Base-by-base conservation (phyloP, 2,797 vertebrate genomes). In the Coccyzus lansbergi region DNA sequence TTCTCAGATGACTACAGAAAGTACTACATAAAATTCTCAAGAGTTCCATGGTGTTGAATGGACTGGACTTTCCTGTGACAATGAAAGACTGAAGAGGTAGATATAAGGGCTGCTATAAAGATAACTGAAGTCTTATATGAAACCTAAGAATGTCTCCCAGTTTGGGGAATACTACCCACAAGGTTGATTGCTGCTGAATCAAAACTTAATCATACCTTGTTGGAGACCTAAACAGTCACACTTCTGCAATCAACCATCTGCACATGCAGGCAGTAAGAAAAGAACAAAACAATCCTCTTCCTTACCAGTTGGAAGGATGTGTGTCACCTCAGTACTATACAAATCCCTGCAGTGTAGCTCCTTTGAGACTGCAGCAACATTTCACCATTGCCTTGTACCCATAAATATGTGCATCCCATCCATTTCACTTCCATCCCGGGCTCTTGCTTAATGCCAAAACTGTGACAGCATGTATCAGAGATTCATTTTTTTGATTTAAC, bases 241-340 rank as follows among this genome's bases (percentile, higher is more conserved):
- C 17, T 48, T 16, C 40, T 70, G 20, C 38, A 46, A 59, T 79
- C 46, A 65, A 20, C 28, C 56, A n/a, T 8, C 20, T 7, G 2
- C 20, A 4, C 15, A 8, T 22, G 53, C 12, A 21, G 42, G 9
- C 19, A 36, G 53, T 33, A 68, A n/a, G 36, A 24, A 58, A 40
- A 11, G 40, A 87, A 10, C 6, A 71, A 63, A 74, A 21, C 16
- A 29, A 20, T 15, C 26, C 9, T 56, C 15, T 20, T 63, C 26
- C 33, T 75, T 10, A 29, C 15, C 51, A 67, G 36, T 26, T 33
- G 15, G 19, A 42, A 26, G 36, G 24, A 29, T 0, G 0, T 0
- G 10, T 33, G 34, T 52, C 52, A 38, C 59, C 51, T 55, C 60
- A 38, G 36, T 33, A 28, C 36, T 52, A 0, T 1, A 33, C 31